Evolutionary conservation across 2,113 vertebrate species (phyloP), one percentile per base, ranked within the genome.

Genomic region (Saguinus imperator): DNA sequence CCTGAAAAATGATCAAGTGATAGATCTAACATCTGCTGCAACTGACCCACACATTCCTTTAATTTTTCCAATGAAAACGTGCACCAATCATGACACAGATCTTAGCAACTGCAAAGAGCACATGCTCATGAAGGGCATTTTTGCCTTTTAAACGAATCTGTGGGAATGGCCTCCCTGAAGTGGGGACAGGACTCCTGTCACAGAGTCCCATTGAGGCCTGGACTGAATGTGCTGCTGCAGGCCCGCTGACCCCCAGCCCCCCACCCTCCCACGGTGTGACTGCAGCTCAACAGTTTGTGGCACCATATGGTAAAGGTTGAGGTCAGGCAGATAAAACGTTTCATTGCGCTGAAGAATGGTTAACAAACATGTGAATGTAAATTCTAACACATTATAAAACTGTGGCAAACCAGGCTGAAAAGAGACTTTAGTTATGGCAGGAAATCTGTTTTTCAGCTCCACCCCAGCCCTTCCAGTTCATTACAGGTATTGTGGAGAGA

Each of bases 291-390:
- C 98, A 98, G 98, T 98, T 98, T 98, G 97, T 89, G 72, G 96
- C 94, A 98, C 98, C 99, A 99, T 99, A 99, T 99, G 99, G 99
- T 99, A 98, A 98, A 99, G 99, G 99, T 99, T 98, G 98, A 99
- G 99, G 99, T 99, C 99, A 99, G 99, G 99, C 97, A 98, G 99
- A 99, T 99, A 99, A 99, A 99, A 99, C 98, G 98, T 99, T 99
- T 98, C 99, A 98, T 98, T 98, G 98, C 89, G 0, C 98, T 57
- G 37, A 98, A 98, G 99, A 99, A 99, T 99, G 98, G 99, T 99
- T 99, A 99, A 99, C 99, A 96, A 99, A 99, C 99, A 98, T 96
- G 98, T 99, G 99, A 99, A 99, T 99, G 99, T 98, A 99, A 99
- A 99, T 99, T 99, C 97, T 98, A 98, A 98, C 99, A 99, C 99